Base-by-base conservation (phyloP, 2,113 vertebrate species). In the Geothlypis trichas region DNA sequence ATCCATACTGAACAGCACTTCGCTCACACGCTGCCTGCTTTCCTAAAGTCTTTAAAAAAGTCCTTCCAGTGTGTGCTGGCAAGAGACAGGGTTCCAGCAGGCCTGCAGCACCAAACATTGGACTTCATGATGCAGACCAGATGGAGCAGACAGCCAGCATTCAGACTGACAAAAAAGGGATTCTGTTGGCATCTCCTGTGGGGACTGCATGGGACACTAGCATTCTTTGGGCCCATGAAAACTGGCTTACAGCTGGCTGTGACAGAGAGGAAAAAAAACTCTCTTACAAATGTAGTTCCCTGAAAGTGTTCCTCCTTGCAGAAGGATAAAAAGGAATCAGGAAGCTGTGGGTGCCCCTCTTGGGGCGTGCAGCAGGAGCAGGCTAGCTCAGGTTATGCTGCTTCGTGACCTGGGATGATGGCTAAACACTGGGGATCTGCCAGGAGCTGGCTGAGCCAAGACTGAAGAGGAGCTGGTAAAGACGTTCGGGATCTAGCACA, bases 401-500 rank as follows among this genome's bases (percentile, higher is more conserved):
- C 55, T 28, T 24, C 0, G 1, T 5, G 35, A 54, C 19, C 74
- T 44, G 23, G 20, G 41, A 44, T 3, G 11, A 13, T 0, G 0
- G 9, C 33, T 75, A 62, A 49, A 28, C 15, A 4, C 49, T 55
- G 54, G 28, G 52, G n/a, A 37, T n/a, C 15, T 12, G 22, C 28
- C 75, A 79, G 46, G 46, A 81, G n/a, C 22, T 62, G 41, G n/a
- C 19, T 30, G 20, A 83, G 57, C 57, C 46, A 78, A 46, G 69
- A 33, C 49, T 63, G 52, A 44, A 49, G 59, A 58, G 22, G 31
- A 15, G 5, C 0, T 78, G 52, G 27, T 39, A 59, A 47, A 75
- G 71, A 42, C 4, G 6, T 30, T 79, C 0, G 0, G 54, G 54
- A 41, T 73, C 21, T 10, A 39, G 67, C 49, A 19, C 0, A 0